Base-by-base conservation (phyloP, 2,888 invertebrate genomes). In the Muscina levida region DNA sequence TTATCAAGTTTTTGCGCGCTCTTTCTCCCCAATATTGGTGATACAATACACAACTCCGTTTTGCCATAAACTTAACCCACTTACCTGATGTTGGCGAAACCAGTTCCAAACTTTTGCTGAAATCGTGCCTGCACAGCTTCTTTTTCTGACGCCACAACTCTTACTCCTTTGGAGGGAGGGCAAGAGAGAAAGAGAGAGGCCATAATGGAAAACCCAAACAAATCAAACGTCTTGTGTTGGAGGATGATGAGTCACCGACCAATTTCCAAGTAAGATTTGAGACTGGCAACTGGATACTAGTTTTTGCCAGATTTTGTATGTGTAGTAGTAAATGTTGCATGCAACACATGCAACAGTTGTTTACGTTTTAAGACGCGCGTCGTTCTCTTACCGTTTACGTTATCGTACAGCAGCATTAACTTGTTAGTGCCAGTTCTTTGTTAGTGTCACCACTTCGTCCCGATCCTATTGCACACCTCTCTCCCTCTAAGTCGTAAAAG, bases 341-440 rank as follows among this genome's bases (percentile, higher is more conserved):
- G 67, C 62, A 68, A 67, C 67, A 77, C 65, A 72, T 51, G 67
- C 62, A 68, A 72, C 67, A 77, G 62, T 77, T 77, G 72, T 77
- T 72, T 62, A 68, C 3, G 53, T 37, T 68, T 65, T 31, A 19
- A 17, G 46, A 46, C n/a, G n/a, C n/a, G n/a, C n/a, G n/a, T n/a
- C n/a, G n/a, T n/a, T n/a, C n/a, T n/a, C n/a, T n/a, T n/a, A n/a
- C 17, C 48, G 48, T 2, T 48, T 17, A 48, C 19, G 13, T 46
- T 31, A 31, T 8, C 31, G 3, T 31, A 15, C 15, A 15, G 46
- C 15, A 46, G 46, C 48, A 19, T 48, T 48, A 48, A 19, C 48
- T 48, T 48, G 48, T 48, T 48, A 46, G n/a, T 15, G 19, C 19
- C 2, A 48, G n/a, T n/a, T n/a, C n/a, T n/a, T n/a, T n/a, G n/a